These are phyloP conservation scores for Bilobella aurantiaca DNA, from an alignment of 1,140 invertebrate species.

Conservation along the genomic window DNA sequence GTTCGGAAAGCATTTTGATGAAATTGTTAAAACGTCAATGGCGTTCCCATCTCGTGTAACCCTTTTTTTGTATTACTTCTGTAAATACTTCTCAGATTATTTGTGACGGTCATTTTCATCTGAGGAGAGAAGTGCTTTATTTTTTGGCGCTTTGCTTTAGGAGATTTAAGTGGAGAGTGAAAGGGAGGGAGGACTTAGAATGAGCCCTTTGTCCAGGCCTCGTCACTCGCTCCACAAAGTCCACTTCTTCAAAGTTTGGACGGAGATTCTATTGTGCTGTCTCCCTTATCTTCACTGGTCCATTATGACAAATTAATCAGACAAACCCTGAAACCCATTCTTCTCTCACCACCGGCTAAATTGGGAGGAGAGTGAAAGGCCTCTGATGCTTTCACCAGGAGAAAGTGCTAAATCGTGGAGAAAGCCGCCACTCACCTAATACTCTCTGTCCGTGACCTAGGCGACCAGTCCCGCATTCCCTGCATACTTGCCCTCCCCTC, in stretches of 20 bases:
- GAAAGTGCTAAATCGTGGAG: neutral
- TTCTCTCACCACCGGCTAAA: neutral
- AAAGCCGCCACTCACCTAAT: slow-evolving; percentile 50
- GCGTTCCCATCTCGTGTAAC: too few species aligned
- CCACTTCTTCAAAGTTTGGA: neutral
- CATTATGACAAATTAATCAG: slow-evolving; percentile 7
- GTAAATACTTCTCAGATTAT: too few species aligned
- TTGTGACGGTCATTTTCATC: too few species aligned
- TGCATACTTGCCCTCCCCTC: neutral
- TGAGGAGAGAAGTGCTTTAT: too few species aligned
- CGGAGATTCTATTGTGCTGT: neutral
- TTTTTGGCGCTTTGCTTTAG: too few species aligned
- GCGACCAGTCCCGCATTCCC: slow-evolving; percentile 54
- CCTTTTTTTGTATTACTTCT: too few species aligned
- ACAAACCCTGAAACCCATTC: neutral
- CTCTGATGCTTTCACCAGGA: neutral
- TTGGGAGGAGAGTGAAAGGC: neutral
- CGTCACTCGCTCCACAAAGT: neutral
- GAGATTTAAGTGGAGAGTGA: too few species aligned
- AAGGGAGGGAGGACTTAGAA: too few species aligned
- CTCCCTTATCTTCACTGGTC: neutral
- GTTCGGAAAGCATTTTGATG: too few species aligned
- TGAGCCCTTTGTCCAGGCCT: too few species aligned
- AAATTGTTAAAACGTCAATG: too few species aligned
- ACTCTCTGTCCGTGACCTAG: slow-evolving; percentile 64